Evolutionary conservation across 2,888 invertebrate genomes (phyloP).

Genomic region (Chydorus sphaericus): DNA sequence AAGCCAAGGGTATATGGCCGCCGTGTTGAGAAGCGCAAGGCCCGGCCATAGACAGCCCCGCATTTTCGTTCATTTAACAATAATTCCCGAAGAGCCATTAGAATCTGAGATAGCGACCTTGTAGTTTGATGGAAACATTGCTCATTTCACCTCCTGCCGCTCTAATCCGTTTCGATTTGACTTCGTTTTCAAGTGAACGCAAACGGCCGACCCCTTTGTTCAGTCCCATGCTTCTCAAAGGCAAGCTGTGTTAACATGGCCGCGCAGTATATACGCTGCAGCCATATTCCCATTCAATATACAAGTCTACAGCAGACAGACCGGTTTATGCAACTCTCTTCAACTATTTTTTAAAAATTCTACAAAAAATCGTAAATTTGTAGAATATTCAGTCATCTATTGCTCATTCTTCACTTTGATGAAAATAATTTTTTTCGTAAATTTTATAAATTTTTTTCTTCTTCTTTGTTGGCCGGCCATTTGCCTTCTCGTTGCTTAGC

Average conservation of each 20-base stretch:
- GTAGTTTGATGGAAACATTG: not conserved
- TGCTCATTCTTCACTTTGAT: too few species aligned
- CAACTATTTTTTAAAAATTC: too few species aligned
- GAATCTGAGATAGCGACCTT: slow-evolving; percentile 9
- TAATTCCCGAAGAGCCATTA: not conserved
- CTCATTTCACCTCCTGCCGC: not conserved
- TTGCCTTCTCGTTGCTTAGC: not conserved
- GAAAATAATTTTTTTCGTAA: too few species aligned
- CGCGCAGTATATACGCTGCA: not conserved
- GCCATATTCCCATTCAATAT: not conserved
- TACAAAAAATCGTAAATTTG: not conserved
- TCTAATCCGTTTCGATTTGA: not conserved
- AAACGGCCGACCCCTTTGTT: not conserved
- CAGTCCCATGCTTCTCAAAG: too few species aligned
- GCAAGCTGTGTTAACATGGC: too few species aligned
- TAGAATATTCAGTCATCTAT: not conserved
- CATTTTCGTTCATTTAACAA: not conserved
- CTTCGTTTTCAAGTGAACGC: not conserved
- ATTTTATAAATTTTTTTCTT: not conserved
- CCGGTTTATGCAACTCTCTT: not conserved
- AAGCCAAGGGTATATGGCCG: slow-evolving; percentile 3
- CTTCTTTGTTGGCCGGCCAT: not conserved
- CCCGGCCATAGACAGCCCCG: not conserved
- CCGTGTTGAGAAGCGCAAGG: slow-evolving; percentile 1
- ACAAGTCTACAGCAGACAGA: not conserved